These are phyloP conservation scores for Paelopatides confundens DNA, from an alignment of 53 echinoderm and acorn worm species.

Conservation along the genomic window DNA sequence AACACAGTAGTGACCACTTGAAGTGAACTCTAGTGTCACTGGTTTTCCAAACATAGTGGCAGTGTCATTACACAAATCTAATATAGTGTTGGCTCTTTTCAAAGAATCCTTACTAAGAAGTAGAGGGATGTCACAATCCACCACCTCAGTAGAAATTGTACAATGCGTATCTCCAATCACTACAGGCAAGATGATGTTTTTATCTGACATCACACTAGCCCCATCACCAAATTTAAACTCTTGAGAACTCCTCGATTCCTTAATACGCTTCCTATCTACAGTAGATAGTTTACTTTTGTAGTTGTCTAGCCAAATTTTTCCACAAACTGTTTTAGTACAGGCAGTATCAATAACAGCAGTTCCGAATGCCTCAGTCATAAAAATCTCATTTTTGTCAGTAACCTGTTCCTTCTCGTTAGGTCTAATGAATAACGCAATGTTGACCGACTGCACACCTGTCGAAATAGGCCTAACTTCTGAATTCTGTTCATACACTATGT, in stretches of 20 bases:
- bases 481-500: background rate
- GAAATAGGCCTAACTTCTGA: background rate
- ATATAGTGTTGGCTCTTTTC: constrained; percentile 45
- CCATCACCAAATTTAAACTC: constrained; percentile 52
- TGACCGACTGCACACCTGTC: background rate
- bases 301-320: constrained; percentile 13
- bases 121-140: constrained; percentile 62
- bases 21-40: constrained; percentile 37
- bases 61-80: constrained; percentile 55
- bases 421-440: background rate
- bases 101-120: constrained; percentile 62
- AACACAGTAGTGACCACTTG: constrained; percentile 53
- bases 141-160: constrained; percentile 46
- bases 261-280: background rate
- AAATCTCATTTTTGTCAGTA: background rate
- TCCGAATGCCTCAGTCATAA: background rate
- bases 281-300: constrained; percentile 6
- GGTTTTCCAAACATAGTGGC: constrained; percentile 51
- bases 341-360: constrained; percentile 34
- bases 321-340: constrained; percentile 49
- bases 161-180: constrained; percentile 26
- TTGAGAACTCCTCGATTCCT: background rate
- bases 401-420: background rate
- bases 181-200: background rate
- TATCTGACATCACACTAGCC: background rate